These are phyloP conservation scores for Nixonia krombeini DNA, from an alignment of 1,140 invertebrate species.

Conservation along the genomic window DNA sequence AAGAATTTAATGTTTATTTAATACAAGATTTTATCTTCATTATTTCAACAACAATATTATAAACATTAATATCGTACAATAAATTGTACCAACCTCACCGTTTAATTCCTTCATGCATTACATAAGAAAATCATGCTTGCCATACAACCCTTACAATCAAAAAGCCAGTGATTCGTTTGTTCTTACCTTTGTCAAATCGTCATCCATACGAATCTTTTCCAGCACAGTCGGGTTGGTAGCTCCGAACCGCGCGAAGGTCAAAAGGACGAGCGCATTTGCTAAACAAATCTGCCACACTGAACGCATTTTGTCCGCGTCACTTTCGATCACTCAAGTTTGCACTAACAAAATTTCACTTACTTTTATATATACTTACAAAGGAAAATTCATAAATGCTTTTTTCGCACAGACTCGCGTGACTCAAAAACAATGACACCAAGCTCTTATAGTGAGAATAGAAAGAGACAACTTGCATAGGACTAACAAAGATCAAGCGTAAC, in stretches of 20 bases:
- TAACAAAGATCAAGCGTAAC: too few relatives aligned
- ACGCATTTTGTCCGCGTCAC: neutral
- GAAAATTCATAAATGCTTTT: neutral
- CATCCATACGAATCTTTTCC: slow-evolving; percentile 64
- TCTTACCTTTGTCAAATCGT: slow-evolving; percentile 66
- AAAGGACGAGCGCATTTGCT: slow-evolving; percentile 23
- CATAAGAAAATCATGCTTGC: too few relatives aligned
- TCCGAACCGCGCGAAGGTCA: slow-evolving; percentile 25
- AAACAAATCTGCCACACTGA: neutral
- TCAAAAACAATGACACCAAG: too few relatives aligned
- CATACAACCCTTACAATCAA: neutral
- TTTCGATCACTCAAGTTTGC: neutral
- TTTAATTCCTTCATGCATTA: neutral
- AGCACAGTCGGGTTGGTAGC: slow-evolving; percentile 57
- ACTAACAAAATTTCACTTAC: neutral
- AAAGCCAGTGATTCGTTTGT: neutral
- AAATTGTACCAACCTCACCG: too few relatives aligned
- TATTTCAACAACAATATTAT: neutral
- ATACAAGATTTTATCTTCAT: too few relatives aligned
- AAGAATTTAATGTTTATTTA: too few relatives aligned
- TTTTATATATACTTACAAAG: too few relatives aligned
- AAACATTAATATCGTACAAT: neutral
- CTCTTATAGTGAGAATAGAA: too few relatives aligned
- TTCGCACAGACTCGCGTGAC: too few relatives aligned
- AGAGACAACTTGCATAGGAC: too few relatives aligned